phyloP scores from a whole-genome alignment of 2,113 vertebrate genomes.

The Nesogale talazaci region DNA sequence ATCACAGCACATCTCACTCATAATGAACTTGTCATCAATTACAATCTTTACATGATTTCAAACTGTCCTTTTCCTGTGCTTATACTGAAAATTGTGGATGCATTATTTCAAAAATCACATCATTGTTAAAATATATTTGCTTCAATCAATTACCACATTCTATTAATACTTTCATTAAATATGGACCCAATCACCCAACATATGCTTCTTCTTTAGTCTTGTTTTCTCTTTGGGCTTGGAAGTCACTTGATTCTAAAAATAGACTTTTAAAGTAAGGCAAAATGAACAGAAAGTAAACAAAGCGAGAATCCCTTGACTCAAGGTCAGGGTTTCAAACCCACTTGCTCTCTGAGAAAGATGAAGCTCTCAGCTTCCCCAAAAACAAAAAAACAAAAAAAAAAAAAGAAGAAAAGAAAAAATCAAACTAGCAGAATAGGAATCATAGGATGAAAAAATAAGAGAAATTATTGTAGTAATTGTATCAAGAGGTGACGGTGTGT shows the following conservation, averaged over 20 bases:
- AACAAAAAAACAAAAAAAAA: no score
- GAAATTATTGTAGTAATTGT: neutral
- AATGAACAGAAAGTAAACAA: neutral
- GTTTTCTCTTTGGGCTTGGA: neutral
- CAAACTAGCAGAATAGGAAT: neutral
- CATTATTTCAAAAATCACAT: neutral
- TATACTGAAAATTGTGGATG: neutral
- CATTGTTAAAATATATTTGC: conserved; percentile 20
- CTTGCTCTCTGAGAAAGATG: no score
- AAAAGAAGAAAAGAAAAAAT: neutral
- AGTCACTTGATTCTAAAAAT: neutral
- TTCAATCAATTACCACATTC: neutral
- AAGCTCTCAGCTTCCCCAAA: no score
- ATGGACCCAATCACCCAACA: neutral
- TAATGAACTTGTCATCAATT: neutral
- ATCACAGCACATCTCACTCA: neutral
- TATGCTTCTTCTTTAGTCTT: conserved; percentile 5
- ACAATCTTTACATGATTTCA: conserved; percentile 15
- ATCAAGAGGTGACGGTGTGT: neutral
- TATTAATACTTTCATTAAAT: conserved; percentile 32
- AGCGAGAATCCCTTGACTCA: neutral
- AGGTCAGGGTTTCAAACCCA: no score
- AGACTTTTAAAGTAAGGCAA: neutral
- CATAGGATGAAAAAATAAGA: neutral
- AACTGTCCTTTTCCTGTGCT: neutral